Percentiles rank a stretch among this genome's conserved stretches.
These are phyloP conservation scores for Agrochola macilenta DNA, from an alignment of 2,888 invertebrate genomes.

Conservation along the genomic window DNA sequence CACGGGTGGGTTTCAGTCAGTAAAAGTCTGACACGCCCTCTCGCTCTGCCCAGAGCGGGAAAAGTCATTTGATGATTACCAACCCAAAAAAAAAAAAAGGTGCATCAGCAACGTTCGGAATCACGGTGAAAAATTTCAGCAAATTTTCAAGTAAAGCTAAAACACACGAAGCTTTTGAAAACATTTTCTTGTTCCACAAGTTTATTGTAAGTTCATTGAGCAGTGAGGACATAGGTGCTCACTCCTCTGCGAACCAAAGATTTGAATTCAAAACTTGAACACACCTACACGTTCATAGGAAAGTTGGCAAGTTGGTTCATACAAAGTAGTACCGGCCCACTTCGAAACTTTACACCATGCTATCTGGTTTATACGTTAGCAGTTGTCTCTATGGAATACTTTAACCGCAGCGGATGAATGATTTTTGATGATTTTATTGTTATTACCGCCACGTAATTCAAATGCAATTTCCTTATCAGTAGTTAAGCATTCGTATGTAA, in stretches of 20 bases:
- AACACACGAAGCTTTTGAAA: constrained; percentile 35
- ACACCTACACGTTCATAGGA: constrained; percentile 49
- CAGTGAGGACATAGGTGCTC: constrained; percentile 38
- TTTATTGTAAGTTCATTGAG: constrained; percentile 43
- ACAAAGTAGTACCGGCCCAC: constrained; percentile 54
- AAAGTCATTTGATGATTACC: no score
- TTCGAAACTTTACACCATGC: constrained; percentile 47
- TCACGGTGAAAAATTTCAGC: constrained; percentile 20
- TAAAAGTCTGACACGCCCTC: no score
- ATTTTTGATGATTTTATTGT: no score
- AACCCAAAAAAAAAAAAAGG: no score
- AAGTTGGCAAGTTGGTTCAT: constrained; percentile 58
- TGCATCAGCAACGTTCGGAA: constrained; percentile 29
- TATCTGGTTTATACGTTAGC: constrained; percentile 45
- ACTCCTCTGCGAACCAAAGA: constrained; percentile 38
- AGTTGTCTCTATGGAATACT: constrained; percentile 35
- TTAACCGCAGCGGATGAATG: no score
- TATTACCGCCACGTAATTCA: no score
- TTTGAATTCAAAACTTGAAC: constrained; percentile 59
- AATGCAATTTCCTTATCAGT: no score
- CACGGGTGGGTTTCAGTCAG: no score
- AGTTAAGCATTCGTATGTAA: no score
- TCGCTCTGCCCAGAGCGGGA: no score
- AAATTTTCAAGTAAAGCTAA: constrained; percentile 26
- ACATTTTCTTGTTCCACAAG: constrained; percentile 45